A percentile compares a stretch with the other conserved stretches of the same genome.
Evolutionary conservation across 2,113 vertebrate species (phyloP).

Genomic region (Myodes glareolus): DNA sequence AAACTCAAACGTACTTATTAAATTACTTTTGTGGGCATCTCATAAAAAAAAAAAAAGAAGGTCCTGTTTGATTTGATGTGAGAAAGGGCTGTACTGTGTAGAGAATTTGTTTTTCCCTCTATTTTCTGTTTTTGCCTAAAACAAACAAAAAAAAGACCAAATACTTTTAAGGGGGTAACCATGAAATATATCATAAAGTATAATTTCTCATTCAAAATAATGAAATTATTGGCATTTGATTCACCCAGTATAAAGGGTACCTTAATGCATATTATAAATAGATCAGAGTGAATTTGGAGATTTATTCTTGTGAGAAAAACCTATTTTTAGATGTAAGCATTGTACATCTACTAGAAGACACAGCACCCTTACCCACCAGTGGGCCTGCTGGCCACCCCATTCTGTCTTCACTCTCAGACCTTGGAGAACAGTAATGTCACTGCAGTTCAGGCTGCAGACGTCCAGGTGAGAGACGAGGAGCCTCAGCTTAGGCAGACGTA

Average conservation of each 20-base stretch:
- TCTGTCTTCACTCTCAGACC: background rate
- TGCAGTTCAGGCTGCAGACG: background rate
- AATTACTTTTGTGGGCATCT: background rate
- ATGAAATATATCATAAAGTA: constrained; percentile 8
- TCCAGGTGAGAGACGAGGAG: background rate
- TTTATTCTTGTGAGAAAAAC: constrained; percentile 41
- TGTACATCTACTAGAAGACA: background rate
- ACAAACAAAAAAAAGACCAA: background rate
- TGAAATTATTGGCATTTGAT: constrained; percentile 1
- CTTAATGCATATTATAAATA: background rate
- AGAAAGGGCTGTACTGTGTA: background rate
- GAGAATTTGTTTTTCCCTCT: constrained; percentile 9
- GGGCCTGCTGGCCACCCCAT: background rate
- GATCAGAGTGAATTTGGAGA: constrained; percentile 47
- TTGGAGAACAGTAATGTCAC: background rate
- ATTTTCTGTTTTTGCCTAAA: background rate
- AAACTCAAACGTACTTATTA: constrained; percentile 45
- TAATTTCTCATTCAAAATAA: constrained; percentile 40
- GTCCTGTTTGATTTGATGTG: background rate
- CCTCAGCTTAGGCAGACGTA: background rate
- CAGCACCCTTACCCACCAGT: background rate
- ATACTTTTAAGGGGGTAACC: background rate
- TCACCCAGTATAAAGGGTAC: background rate
- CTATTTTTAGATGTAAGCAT: constrained; percentile 14
- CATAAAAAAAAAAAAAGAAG: background rate